Percentiles rank a stretch among this genome's conserved stretches.
Evolutionary conservation across 2,888 invertebrate genomes (phyloP).

Genomic region (Chloromyia formosa): DNA sequence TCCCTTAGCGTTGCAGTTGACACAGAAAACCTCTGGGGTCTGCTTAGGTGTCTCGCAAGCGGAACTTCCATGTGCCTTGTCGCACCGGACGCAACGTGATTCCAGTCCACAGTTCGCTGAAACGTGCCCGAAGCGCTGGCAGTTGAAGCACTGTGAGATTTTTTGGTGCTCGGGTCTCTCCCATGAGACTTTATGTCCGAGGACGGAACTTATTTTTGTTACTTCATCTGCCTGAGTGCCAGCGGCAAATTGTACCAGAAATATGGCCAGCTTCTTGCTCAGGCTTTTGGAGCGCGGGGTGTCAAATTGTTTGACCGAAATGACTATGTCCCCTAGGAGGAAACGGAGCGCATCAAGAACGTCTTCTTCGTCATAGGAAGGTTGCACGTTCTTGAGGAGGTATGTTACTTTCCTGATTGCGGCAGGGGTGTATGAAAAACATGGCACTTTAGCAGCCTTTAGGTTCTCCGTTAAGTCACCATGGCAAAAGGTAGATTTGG

Average conservation of each 20-base stretch:
- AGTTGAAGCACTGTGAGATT: constrained; percentile 19
- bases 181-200: background rate
- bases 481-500: background rate
- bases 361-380: background rate
- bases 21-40: background rate
- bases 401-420: background rate
- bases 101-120: background rate
- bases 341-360: background rate
- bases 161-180: background rate
- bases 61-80: background rate
- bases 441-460: background rate
- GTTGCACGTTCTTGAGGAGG: background rate
- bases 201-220: background rate
- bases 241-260: background rate
- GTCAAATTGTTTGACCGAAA: background rate
- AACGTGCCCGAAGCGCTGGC: background rate
- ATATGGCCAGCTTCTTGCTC: background rate
- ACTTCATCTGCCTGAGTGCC: background rate
- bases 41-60: background rate
- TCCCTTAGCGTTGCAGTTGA: constrained; percentile 4
- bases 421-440: background rate
- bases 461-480: background rate
- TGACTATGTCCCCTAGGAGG: background rate
- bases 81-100: background rate
- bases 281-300: background rate